Conservation (phyloP, 2,888 invertebrate species). For the Heliconius cydno region DNA sequence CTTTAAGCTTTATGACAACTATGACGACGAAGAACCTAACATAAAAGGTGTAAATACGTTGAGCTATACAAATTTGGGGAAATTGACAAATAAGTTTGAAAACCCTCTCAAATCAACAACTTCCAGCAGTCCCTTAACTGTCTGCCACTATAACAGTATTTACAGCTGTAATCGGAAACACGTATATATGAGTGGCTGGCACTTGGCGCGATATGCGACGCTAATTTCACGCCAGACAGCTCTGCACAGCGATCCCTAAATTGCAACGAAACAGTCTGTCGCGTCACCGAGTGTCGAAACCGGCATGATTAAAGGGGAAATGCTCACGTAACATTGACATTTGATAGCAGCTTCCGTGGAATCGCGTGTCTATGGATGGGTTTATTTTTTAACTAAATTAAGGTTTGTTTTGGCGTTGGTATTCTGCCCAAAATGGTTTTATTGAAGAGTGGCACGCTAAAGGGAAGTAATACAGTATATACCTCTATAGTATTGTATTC, state of each 20-base stretch:
- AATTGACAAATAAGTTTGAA: background rate
- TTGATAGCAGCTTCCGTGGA: slow-evolving; percentile 41
- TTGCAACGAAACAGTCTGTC: slow-evolving; percentile 51
- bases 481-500: background rate
- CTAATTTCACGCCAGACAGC: slow-evolving; percentile 64
- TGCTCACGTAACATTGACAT: slow-evolving; percentile 46
- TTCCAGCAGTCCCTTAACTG: slow-evolving; percentile 23
- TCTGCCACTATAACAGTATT: slow-evolving; percentile 32
- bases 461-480: background rate
- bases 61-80: background rate
- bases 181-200: slow-evolving; percentile 47
- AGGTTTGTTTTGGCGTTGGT: background rate
- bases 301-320: slow-evolving; percentile 46
- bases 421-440: background rate
- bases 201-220: slow-evolving; percentile 53
- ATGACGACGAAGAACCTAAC: background rate
- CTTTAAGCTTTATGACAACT: background rate
- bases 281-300: slow-evolving; percentile 41
- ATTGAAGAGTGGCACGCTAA: slow-evolving; percentile 7
- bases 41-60: no score
- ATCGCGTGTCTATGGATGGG: slow-evolving; percentile 32
- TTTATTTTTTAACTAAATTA: slow-evolving; percentile 16
- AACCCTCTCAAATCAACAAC: slow-evolving; percentile 6
- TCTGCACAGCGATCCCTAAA: slow-evolving; percentile 55
- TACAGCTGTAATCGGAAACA: slow-evolving; percentile 43